Evolutionary conservation across 2,113 vertebrate species (phyloP), one percentile per base, ranked within the genome.

Genomic region (Sarotherodon lohbergeri): DNA sequence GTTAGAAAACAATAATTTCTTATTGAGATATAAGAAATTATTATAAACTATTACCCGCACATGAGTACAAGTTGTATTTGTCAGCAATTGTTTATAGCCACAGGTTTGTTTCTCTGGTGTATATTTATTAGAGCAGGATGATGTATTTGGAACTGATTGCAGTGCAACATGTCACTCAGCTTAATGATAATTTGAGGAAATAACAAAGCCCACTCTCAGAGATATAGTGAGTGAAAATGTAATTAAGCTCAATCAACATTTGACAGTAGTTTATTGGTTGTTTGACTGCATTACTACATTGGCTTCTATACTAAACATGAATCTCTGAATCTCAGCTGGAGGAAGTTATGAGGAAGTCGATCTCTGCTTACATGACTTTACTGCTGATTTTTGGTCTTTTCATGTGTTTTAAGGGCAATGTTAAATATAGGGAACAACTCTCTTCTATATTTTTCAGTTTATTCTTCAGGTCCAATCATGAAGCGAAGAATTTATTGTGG

Each of bases 21-120:
- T 76, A 17, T 32, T 12, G 5, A 19, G 27, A 29, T 48, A 48
- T 19, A 43, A 27, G 39, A 71, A 6, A 41, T 73, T 46, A 73
- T 71, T 9, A 14, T 43, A 24, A 71, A 41, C 2, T 76, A 48
- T 2, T 19, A 5, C 17, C 43, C 0, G 6, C 43, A 48, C 71
- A 76, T 46, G 41, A 1, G 5, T 76, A 76, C 68, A 73, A 17
- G 41, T 9, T 73, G 68, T 10, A 76, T 48, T 1, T 73, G 68
- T 27, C 24, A 24, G 5, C 13, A 46, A 4, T 10, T 46, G 8
- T 73, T 76, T 76, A 46, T 48, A 76, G 41, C 22, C 39, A 24
- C 2, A 0, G 1, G n/a, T 43, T 71, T 71, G 39, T 46, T 71
- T 43, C 68, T 73, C 0, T 76, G 41, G 41, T 76, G 41, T 29